Evolutionary conservation across 2,888 invertebrate species (phyloP), one percentile per base, ranked within the genome.

Genomic region (Pemphredon lugubris): DNA sequence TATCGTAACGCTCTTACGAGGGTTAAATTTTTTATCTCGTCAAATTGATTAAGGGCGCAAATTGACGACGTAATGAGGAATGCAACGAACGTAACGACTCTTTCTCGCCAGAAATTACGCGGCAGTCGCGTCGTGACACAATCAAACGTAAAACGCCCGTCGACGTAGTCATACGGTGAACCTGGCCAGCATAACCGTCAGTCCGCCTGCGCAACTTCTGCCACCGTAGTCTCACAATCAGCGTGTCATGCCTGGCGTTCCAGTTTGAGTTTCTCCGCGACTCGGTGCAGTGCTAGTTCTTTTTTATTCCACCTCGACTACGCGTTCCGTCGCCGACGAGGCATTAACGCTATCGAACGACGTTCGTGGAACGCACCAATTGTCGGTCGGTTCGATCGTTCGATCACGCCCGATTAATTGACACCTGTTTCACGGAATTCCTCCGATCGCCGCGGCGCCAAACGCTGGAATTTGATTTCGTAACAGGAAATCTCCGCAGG

Each of bases 251-350:
- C 82, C 81, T 81, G 60, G 76, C 82, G 86, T 87, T 87, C 83
- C 85, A 88, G 88, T 88, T 83, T 79, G 78, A 84, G 80, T 84
- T 79, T 68, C 81, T 77, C 84, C 81, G 79, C 79, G 48, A 48
- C 65, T 42, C 67, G 23, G 67, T 40, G 69, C 58, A 55, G 58
- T 45, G 32, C 59, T 58, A 5, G 26, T 6, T 18, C n/a, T 34
- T 67, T 45, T 30, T 30, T 11, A 34, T 16, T 14, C 1, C 2
- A 37, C 50, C 16, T 20, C 14, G n/a, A 11, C 20, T 6, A 7
- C 2, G 7, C 13, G 13, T 30, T 21, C 9, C 14, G 7, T 9
- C 14, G 30, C 30, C 30, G n/a, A n/a, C n/a, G n/a, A n/a, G n/a
- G n/a, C n/a, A n/a, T 2, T 30, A 6, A 30, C 30, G 9, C 9